Evolutionary conservation across 23 tunicate genomes (phyloP).

Genomic region (Trididemnum nubilum): DNA sequence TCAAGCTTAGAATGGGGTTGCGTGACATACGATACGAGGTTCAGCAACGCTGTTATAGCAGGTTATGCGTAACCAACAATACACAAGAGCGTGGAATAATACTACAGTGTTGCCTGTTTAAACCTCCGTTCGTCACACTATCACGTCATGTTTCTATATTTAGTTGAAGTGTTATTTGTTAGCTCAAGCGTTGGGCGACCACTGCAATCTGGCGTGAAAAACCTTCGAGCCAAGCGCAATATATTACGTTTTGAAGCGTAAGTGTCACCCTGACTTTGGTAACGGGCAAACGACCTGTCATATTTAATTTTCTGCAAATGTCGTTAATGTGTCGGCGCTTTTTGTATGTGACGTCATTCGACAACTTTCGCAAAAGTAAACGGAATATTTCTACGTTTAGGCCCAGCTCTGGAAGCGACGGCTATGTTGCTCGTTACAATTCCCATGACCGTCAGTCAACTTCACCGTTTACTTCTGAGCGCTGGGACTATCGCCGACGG

Average conservation of each 20-base stretch:
- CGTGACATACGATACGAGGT: too few species aligned
- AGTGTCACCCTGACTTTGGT: too few species aligned
- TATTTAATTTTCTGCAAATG: not conserved
- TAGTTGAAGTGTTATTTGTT: not conserved
- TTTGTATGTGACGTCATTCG: too few species aligned
- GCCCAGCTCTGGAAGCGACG: not conserved
- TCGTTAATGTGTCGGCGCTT: not conserved
- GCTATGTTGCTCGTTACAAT: not conserved
- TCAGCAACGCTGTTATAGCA: too few species aligned
- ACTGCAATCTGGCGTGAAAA: not conserved
- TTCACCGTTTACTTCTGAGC: not conserved
- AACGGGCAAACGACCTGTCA: not conserved
- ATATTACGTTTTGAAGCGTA: too few species aligned
- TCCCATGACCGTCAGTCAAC: constrained; percentile 22
- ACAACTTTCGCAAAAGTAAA: too few species aligned
- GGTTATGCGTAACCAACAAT: too few species aligned
- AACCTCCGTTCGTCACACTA: not conserved
- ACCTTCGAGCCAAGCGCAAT: too few species aligned
- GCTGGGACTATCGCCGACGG: constrained; percentile 4
- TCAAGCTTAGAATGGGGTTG: too few species aligned
- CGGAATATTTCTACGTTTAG: too few species aligned
- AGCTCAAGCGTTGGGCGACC: not conserved
- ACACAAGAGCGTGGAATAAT: too few species aligned
- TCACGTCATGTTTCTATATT: not conserved
- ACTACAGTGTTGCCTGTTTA: too few species aligned